Conservation (phyloP, 2,113 vertebrate species). For the Stictonetta naevosa region DNA sequence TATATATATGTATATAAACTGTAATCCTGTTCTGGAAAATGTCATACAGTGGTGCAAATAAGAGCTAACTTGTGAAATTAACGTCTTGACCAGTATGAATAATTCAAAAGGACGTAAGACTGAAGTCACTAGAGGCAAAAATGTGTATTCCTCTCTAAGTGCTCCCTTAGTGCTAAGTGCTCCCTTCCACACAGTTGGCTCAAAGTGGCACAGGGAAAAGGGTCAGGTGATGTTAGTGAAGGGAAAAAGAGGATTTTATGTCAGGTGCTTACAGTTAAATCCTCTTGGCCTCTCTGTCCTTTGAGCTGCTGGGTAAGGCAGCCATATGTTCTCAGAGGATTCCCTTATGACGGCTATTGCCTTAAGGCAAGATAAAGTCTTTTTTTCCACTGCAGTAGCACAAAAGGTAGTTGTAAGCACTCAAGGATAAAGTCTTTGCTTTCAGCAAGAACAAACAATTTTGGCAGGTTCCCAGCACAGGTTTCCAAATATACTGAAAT, state of each 20-base stretch:
- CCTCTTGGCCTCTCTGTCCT: background rate
- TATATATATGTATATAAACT: too few relatives aligned
- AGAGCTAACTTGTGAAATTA: background rate
- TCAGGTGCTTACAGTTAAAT: slow-evolving; percentile 3
- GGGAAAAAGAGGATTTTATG: background rate
- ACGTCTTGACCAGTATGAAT: background rate
- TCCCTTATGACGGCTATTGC: background rate
- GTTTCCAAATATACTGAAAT: slow-evolving; percentile 1
- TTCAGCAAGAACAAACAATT: background rate
- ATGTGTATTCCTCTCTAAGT: background rate
- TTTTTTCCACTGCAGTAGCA: background rate
- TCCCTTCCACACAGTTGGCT: background rate
- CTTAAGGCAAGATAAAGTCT: slow-evolving; percentile 12
- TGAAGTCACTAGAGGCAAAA: background rate
- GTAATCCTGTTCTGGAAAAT: background rate
- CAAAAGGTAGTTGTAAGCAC: background rate
- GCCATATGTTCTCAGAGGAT: background rate
- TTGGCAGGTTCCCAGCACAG: background rate
- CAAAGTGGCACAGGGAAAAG: background rate
- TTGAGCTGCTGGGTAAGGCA: background rate
- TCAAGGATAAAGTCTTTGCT: background rate
- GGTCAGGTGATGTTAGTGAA: background rate
- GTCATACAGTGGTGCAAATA: background rate
- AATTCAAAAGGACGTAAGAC: background rate
- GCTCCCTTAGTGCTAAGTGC: too few relatives aligned